Evolutionary conservation across 2,888 invertebrate genomes (phyloP), one percentile per base, ranked within the genome.

Genomic region (Cantharis nigra): DNA sequence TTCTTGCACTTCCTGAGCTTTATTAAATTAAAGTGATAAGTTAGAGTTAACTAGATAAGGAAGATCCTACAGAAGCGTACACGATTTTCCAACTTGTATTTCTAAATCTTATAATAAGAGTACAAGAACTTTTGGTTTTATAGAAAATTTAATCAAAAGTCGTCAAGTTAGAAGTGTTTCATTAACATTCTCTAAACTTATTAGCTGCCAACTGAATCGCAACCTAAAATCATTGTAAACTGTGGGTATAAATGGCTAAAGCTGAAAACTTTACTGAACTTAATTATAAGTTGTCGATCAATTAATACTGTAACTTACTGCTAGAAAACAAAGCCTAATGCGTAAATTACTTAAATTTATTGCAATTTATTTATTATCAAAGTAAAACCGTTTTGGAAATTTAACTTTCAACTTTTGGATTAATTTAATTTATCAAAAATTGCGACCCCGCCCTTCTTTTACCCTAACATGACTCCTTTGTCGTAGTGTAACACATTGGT

Each of bases 1-100:
- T 81, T 80, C 80, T 78, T 79, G 77, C 77, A 76, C 78, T 80
- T 81, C 78, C 81, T 81, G 75, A 78, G 77, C 79, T 77, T 81
- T 80, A 80, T 81, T 79, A 78, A 77, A 81, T 81, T 81, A 81
- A 80, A 76, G 71, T 75, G 74, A 78, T 78, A 77, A 77, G 75
- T 79, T 72, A 74, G 73, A 79, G 78, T 72, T 77, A 79, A 75
- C 77, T 72, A 79, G 76, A 80, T 78, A 79, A 79, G 72, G 64
- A n/a, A 73, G 79, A 73, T 76, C 70, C 71, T 67, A 77, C 70
- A 75, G 74, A 78, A 63, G 72, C 65, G 72, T 75, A 72, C 64
- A 72, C 71, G 72, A 65, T 69, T 72, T 72, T 63, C 11, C 16
- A 75, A 75, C 75, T 65, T 75, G 78, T 16, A 78, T 75, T 72